Evolutionary conservation across 2,113 vertebrate genomes (phyloP).

Genomic region (Toxostoma redivivum): DNA sequence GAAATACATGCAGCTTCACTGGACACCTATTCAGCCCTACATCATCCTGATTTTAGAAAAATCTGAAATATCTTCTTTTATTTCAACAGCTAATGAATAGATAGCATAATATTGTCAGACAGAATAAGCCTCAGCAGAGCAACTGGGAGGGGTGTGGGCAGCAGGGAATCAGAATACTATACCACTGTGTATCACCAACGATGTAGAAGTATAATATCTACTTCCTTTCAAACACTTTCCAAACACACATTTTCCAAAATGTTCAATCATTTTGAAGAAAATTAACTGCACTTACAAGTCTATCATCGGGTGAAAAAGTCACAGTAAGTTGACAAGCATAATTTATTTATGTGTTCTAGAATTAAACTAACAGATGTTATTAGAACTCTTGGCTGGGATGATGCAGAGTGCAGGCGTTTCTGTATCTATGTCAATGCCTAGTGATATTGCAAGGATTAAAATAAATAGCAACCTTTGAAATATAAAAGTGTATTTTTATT

Average conservation of each 20-base stretch:
- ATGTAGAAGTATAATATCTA: background rate
- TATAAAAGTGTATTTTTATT: background rate
- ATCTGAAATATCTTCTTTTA: background rate
- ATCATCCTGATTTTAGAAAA: background rate
- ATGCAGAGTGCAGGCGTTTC: slow-evolving; percentile 1
- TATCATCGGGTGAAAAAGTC: slow-evolving; percentile 15
- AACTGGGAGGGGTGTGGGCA: background rate
- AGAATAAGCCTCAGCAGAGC: background rate
- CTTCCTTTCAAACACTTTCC: background rate
- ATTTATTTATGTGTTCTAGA: slow-evolving; percentile 40
- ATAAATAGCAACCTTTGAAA: slow-evolving; percentile 25
- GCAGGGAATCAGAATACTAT: background rate
- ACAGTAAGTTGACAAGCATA: slow-evolving; percentile 30
- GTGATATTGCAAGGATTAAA: slow-evolving; percentile 8
- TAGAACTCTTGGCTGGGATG: slow-evolving; percentile 26
- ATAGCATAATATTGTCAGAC: background rate
- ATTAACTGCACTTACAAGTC: slow-evolving; percentile 6
- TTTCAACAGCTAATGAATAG: background rate
- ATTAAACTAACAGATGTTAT: slow-evolving; percentile 47
- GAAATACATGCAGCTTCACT: background rate
- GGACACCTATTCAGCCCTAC: background rate
- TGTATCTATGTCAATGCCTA: background rate
- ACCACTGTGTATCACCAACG: background rate
- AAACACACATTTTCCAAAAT: background rate
- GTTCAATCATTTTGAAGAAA: background rate